Evolutionary conservation across 2,113 vertebrate species (phyloP), one percentile per base, ranked within the genome.

Genomic region (Lucifuga dentata): DNA sequence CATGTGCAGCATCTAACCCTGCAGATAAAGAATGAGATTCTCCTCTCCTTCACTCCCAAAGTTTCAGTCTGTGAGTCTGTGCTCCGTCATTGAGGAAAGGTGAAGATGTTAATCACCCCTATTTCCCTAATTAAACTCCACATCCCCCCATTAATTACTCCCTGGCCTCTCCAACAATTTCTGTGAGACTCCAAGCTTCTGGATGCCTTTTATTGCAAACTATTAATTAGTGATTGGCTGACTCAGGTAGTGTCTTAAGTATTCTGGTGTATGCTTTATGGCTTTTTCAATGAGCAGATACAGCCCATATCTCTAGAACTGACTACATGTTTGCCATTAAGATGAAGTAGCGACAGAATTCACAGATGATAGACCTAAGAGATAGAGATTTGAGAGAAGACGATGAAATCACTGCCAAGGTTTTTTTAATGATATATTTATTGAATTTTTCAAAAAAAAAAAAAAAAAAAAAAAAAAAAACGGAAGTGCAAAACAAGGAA

Each of bases 71-170:
- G 66, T 74, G 32, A 65, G 23, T 86, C 62, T 51, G 66, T 15
- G 48, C 81, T 53, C 63, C 87, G 50, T 78, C 71, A 89, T 82
- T 90, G 76, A 86, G 50, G 68, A 80, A 92, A 90, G 86, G 90
- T 88, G 78, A 89, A 78, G 80, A 91, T 88, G 90, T 91, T 93
- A 94, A 93, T 92, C 87, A 88, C 87, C 90, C 76, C 84, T 89
- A 92, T 90, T 93, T 92, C 83, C 69, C 85, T 91, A 89, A 90
- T 93, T 83, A 78, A 76, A 88, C 59, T 62, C 87, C 79, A 49
- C 65, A 88, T 73, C 89, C 76, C n/a, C 79, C 63, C 86, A 90
- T 90, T 91, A 89, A 92, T 85, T 88, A 89, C 79, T 89, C 86
- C 68, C 88, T 83, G 63, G 67, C 79, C 66, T 77, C 76, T 78